A percentile compares a stretch with the other conserved stretches of the same genome.
Evolutionary conservation across 2,113 vertebrate genomes (phyloP).

Genomic region (Syrmaticus mikado): DNA sequence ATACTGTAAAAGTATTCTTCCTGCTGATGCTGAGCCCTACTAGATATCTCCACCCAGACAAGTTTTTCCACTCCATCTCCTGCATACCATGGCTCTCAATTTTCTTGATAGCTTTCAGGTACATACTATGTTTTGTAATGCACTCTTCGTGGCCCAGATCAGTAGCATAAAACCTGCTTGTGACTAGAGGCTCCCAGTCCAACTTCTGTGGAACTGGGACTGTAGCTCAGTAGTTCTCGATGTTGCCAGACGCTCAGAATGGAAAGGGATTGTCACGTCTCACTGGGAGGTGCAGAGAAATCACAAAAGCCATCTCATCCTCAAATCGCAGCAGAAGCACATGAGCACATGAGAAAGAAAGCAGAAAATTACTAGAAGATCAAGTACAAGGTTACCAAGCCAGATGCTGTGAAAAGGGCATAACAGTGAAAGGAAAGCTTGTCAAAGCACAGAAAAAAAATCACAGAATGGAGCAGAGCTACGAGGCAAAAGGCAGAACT

Average conservation of each 20-base stretch:
- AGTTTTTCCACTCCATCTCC: neutral
- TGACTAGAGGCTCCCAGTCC: neutral
- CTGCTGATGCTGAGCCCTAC: neutral
- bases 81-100: neutral
- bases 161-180: neutral
- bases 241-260: neutral
- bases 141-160: neutral
- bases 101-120: neutral
- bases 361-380: neutral
- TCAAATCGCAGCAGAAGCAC: neutral
- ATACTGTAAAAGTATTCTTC: neutral
- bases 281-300: neutral
- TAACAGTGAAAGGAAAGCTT: neutral
- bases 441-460: neutral
- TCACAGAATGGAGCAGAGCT: neutral
- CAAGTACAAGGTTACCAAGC: neutral
- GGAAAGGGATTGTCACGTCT: neutral
- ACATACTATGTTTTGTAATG: neutral
- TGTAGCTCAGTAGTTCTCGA: neutral
- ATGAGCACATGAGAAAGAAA: neutral
- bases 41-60: neutral
- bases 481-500: slow-evolving; percentile 19
- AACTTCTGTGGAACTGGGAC: neutral
- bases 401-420: neutral
- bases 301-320: neutral